phyloP scores from a whole-genome alignment of 2,113 vertebrate species.

The Lipotes vexillifer region DNA sequence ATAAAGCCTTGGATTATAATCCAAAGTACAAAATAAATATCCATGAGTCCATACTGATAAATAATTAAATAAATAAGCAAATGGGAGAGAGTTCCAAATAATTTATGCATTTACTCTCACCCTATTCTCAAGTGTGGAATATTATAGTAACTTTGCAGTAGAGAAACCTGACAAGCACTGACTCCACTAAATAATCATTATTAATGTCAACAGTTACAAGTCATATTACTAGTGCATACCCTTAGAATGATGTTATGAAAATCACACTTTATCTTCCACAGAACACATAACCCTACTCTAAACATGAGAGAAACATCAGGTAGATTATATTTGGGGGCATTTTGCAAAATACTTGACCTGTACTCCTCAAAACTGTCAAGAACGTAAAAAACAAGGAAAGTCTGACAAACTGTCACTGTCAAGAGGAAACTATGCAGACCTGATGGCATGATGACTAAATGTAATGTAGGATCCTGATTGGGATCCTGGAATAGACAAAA shows the following conservation, averaged over 20 bases:
- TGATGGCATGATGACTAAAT: background rate
- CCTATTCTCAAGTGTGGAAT: background rate
- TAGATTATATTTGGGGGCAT: background rate
- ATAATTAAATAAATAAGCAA: background rate
- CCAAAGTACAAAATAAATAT: background rate
- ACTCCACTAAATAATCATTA: background rate
- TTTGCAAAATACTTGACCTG: background rate
- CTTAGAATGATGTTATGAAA: background rate
- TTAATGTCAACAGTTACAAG: background rate
- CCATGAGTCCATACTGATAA: background rate
- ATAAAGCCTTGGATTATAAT: background rate
- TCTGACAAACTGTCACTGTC: background rate
- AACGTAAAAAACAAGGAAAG: background rate
- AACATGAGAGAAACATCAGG: background rate
- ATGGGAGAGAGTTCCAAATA: background rate
- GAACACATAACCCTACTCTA: background rate
- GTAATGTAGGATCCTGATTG: background rate
- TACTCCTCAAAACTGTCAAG: background rate
- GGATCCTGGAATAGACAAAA: background rate
- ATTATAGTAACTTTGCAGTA: background rate
- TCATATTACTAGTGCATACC: background rate
- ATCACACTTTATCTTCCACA: background rate
- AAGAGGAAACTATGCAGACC: background rate
- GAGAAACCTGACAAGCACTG: background rate
- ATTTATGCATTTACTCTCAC: too few species aligned